These are phyloP conservation scores for Pelmatolapia mariae DNA, from an alignment of 2,113 vertebrate genomes.

Conservation along the genomic window DNA sequence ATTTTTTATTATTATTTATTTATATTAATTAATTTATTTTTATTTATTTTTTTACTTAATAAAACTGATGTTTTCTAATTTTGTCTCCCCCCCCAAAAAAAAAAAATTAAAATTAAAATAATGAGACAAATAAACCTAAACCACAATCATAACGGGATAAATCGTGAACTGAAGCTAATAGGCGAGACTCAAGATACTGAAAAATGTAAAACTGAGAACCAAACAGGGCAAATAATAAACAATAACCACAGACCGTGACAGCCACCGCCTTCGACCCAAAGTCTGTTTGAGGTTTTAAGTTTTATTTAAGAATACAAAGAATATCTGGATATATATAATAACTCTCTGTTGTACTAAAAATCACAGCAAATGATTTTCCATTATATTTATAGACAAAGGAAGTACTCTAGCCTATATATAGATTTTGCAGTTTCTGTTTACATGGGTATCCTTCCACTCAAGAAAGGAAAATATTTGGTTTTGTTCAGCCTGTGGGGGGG, in stretches of 20 bases:
- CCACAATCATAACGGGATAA: background rate
- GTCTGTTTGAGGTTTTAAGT: background rate
- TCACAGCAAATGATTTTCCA: background rate
- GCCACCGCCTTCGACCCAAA: background rate
- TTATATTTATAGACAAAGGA: background rate
- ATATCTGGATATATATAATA: background rate
- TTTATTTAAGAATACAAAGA: background rate
- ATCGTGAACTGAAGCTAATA: background rate
- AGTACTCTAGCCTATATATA: background rate
- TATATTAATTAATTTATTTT: background rate
- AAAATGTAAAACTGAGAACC: background rate
- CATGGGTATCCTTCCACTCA: background rate
- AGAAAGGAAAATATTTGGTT: background rate
- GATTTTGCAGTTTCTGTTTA: background rate
- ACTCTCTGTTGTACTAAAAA: background rate
- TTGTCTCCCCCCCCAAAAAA: fast-evolving
- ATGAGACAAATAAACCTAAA: background rate
- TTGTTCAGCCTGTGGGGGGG: background rate
- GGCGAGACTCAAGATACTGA: background rate
- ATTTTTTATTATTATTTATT: background rate
- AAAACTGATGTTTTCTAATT: background rate
- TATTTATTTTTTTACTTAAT: background rate
- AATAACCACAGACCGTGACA: background rate
- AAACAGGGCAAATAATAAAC: background rate
- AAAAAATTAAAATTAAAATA: background rate